These are phyloP conservation scores for Dascillus cervinus DNA, from an alignment of 2,888 invertebrate species.

Conservation along the genomic window DNA sequence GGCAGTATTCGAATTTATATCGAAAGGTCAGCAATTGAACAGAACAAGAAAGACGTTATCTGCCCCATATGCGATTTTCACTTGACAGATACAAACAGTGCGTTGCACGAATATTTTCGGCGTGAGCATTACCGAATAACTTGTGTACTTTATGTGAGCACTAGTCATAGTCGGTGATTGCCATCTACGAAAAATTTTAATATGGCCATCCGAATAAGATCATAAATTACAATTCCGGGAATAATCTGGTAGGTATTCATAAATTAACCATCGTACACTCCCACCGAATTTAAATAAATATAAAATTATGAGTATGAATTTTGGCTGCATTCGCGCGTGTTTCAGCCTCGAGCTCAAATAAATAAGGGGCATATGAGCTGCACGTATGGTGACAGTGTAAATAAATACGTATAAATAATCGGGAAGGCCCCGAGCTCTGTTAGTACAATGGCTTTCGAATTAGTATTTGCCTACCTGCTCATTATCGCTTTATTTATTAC, in stretches of 20 bases:
- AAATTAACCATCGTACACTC: conserved; percentile 21
- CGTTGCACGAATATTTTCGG: neutral
- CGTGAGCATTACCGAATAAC: neutral
- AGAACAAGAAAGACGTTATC: neutral
- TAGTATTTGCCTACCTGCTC: conserved; percentile 35
- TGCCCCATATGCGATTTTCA: neutral
- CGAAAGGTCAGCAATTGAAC: conserved; percentile 3
- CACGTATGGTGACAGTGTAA: conserved; percentile 34
- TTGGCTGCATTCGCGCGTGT: conserved; percentile 2
- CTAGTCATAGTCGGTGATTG: conserved; percentile 1
- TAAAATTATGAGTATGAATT: conserved; percentile 1
- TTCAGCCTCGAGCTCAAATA: conserved; percentile 5
- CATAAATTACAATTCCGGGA: conserved; percentile 25
- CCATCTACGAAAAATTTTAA: conserved; percentile 16
- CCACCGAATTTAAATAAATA: conserved; percentile 1
- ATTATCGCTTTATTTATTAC: conserved; percentile 33
- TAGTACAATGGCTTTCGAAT: conserved; percentile 33
- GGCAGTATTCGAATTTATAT: conserved; percentile 11
- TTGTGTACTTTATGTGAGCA: neutral
- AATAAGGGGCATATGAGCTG: conserved; percentile 21
- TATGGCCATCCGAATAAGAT: conserved; percentile 15
- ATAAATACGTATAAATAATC: conserved; percentile 36
- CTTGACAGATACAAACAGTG: neutral
- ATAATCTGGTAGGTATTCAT: conserved; percentile 26
- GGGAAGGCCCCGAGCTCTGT: conserved; percentile 18